phyloP scores from a whole-genome alignment of 2,888 invertebrate species.

The Tyria jacobaeae region DNA sequence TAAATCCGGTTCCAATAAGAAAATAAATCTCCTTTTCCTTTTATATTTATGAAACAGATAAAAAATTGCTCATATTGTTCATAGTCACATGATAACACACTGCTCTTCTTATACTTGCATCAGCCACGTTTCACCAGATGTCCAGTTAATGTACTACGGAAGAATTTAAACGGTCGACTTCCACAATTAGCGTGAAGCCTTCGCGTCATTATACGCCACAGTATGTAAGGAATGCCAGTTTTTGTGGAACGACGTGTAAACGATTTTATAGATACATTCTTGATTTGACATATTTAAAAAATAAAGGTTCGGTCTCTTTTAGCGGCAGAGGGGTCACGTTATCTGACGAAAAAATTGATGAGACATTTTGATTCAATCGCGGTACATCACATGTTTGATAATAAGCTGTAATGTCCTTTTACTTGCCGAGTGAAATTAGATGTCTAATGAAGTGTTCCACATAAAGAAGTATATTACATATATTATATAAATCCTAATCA shows the following conservation, averaged over 20 bases:
- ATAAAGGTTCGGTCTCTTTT: conserved; percentile 28
- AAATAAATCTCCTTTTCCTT: not conserved
- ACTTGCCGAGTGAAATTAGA: conserved; percentile 18
- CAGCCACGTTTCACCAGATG: conserved; percentile 34
- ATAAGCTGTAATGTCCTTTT: conserved; percentile 10
- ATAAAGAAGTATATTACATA: not conserved
- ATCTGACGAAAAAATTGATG: conserved; percentile 28
- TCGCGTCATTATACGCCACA: conserved; percentile 65
- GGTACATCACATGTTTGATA: conserved; percentile 6
- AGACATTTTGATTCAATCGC: conserved; percentile 12
- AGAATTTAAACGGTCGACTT: conserved; percentile 73
- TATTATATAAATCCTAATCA: not conserved
- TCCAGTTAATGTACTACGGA: conserved; percentile 55
- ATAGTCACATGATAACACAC: not conserved
- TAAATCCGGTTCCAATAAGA: too few relatives aligned
- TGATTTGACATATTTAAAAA: conserved; percentile 65
- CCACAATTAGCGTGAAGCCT: conserved; percentile 72
- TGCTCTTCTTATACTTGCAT: conserved; percentile 30
- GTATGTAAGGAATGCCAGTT: conserved; percentile 77
- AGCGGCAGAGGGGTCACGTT: conserved; percentile 34
- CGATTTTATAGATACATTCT: conserved; percentile 70
- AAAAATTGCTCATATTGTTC: not conserved
- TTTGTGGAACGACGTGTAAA: conserved; percentile 65
- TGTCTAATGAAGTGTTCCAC: not conserved
- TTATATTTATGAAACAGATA: not conserved